Conservation (phyloP, 2,797 vertebrate genomes). For the Toxotes lorentzi region DNA sequence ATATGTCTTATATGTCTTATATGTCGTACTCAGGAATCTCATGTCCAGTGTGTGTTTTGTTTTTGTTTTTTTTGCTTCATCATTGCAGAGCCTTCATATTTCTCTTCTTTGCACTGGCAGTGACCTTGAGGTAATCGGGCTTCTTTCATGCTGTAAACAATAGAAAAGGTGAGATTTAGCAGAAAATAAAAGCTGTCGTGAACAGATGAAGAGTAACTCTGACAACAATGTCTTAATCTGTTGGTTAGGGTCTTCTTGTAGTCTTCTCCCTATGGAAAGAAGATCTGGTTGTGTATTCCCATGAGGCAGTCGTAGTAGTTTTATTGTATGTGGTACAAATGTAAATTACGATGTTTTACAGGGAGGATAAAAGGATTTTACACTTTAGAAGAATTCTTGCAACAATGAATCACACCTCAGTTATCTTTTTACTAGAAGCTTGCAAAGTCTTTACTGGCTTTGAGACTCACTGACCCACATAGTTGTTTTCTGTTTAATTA, state of each 20-base stretch:
- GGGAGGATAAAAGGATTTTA: constrained; percentile 20
- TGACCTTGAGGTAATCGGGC: constrained; percentile 41
- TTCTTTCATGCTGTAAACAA: constrained; percentile 33
- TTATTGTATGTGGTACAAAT: not conserved
- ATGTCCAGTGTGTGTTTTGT: not conserved
- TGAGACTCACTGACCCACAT: constrained; percentile 1
- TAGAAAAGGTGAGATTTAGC: constrained; percentile 12
- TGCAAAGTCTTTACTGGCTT: constrained; percentile 2
- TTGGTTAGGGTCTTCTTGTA: not conserved
- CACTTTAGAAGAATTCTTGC: not conserved
- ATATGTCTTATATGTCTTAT: no score
- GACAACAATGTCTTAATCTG: constrained; percentile 13
- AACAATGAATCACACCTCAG: constrained; percentile 21
- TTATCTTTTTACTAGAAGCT: not conserved
- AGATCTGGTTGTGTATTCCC: not conserved
- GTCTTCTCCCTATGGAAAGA: not conserved
- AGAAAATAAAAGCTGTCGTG: constrained; percentile 10
- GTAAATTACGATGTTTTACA: constrained; percentile 23
- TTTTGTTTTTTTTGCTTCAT: not conserved
- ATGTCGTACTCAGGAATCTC: constrained; percentile 9
- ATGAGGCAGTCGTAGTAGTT: not conserved
- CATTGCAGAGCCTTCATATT: not conserved
- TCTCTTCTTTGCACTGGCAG: not conserved
- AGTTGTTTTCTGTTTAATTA: constrained; percentile 5
- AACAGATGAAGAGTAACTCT: constrained; percentile 9